Evolutionary conservation across 2,113 vertebrate species (phyloP), one percentile per base, ranked within the genome.

Genomic region (Dicrurus megarhynchus): DNA sequence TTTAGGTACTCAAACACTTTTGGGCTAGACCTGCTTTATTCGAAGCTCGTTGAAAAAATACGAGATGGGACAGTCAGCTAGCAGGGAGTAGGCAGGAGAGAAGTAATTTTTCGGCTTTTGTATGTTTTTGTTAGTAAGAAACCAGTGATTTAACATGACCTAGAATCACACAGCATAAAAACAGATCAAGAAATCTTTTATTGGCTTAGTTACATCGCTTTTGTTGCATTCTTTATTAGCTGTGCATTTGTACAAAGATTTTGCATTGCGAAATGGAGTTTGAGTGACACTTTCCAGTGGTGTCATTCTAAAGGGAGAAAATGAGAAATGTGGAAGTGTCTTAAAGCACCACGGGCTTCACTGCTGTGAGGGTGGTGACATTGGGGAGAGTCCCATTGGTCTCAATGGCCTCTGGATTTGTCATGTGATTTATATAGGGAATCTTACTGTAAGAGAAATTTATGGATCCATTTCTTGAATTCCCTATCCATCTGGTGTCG

Each of bases 381-480:
- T 17, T 67, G 47, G 23, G 26, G 41, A 67, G 14, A n/a, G 37
- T 77, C 41, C 37, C 0, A 0, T 4, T 81, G 55, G 7, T 56
- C 39, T 61, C 11, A 15, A 18, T 39, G 28, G 6, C 53, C 61
- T 68, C 49, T 68, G 44, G 33, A 23, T 71, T 92, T 75, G 20
- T 75, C 32, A 10, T 0, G 5, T 21, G 47, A 75, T 55, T 75
- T 61, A 33, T 3, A 2, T 30, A 23, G 0, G 2, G 47, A 35
- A 44, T 41, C 17, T 17, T 13, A 30, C 15, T 2, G 0, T 21
- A 18, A 73, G 21, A 39, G 27, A 74, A 41, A 87, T 53, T 61
- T 33, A 44, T 52, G 6, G 33, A 47, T 47, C 64, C 44, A 10
- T 68, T 46, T 27, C 46, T 74, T 50, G 41, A 60, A 46, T 94